Evolutionary conservation across 2,888 invertebrate genomes (phyloP), one percentile per base, ranked within the genome.

Genomic region (Biston betularia): DNA sequence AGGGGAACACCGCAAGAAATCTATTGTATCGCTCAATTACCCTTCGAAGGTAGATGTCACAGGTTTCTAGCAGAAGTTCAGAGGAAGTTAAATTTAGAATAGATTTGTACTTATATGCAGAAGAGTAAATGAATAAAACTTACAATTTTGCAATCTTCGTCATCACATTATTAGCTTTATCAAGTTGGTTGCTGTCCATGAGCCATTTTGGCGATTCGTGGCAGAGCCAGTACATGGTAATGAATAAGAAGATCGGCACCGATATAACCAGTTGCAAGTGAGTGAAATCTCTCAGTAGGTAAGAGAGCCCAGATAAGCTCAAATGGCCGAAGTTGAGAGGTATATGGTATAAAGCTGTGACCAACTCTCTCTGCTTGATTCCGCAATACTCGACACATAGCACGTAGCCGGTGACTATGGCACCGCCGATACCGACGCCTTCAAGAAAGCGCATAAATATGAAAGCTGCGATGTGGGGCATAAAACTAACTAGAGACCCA

Each of bases 191-290:
- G 11, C 72, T 85, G 68, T 89, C 88, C 80, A 92, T 72, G 66
- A 90, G 73, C 92, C 92, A 92, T 63, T 89, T 91, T 0, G 90
- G 92, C 0, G 91, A 91, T 63, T 92, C 92, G 65, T 82, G 74
- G 1, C 83, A 10, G 14, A 88, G 11, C 73, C 79, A 89, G 61
- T 79, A 76, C 7, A 80, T 35, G 0, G 62, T 35, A 4, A 82
- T 79, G 45, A 83, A 83, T 0, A 87, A 24, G 9, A 89, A 80
- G 9, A 87, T 66, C 0, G 90, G 91, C 15, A 90, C 38, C 0
- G 91, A 89, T 0, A 90, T 15, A 0, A 84, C 85, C 8, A 89
- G 45, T 69, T 90, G 90, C 5, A 89, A 86, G 0, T 81, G 62
- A 42, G 88, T 84, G 48, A 83, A 86, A 56, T 90, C 59, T 33